Conservation (phyloP, 2,797 vertebrate genomes). For the Chrysocyon brachyurus region DNA sequence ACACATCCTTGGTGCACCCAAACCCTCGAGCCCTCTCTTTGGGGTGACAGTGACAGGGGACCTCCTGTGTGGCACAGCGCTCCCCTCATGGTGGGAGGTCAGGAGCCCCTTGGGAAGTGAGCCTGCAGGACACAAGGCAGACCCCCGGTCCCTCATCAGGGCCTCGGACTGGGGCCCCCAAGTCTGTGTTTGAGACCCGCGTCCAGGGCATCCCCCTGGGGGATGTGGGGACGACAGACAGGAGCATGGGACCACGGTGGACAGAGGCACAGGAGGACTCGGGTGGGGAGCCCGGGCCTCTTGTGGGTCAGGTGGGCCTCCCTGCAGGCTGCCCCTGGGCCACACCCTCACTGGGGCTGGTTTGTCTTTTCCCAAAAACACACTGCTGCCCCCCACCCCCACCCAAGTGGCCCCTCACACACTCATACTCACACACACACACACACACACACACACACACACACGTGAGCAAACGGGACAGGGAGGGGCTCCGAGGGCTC, state of each 20-base stretch:
- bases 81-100: accelerated
- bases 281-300: accelerated
- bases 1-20: too few relatives aligned
- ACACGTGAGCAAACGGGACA: accelerated
- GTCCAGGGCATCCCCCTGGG: not conserved
- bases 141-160: not conserved
- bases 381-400: not conserved
- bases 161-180: not conserved
- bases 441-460: too few relatives aligned
- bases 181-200: not conserved
- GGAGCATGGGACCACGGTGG: accelerated
- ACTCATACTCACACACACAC: accelerated
- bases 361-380: not conserved
- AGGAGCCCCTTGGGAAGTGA: not conserved
- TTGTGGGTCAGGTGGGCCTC: accelerated
- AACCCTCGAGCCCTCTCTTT: accelerated
- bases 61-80: not conserved
- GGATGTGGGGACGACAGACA: not conserved
- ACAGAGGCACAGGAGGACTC: too few relatives aligned
- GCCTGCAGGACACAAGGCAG: not conserved
- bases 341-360: not conserved
- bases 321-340: not conserved
- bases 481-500: too few relatives aligned
- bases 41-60: not conserved
- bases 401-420: not conserved